Percentiles rank a stretch among this genome's conserved stretches.
Evolutionary conservation across 2,888 invertebrate genomes (phyloP).

Genomic region (Congeria kusceri): DNA sequence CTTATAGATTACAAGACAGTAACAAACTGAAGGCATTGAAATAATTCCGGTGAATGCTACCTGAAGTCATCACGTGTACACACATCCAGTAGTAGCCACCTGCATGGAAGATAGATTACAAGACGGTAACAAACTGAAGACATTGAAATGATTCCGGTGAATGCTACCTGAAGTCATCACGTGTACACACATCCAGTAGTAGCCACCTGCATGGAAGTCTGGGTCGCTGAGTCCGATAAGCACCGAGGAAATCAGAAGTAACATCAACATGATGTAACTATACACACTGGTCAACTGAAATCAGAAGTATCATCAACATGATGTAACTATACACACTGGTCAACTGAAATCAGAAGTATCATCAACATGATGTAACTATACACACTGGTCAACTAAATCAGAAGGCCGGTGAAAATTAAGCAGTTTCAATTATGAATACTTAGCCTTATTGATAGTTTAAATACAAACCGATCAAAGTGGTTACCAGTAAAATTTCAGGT

Average conservation of each 20-base stretch:
- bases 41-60: too few relatives aligned
- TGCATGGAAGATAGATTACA: too few relatives aligned
- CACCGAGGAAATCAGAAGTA: constrained; percentile 69
- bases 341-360: constrained; percentile 65
- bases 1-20: too few relatives aligned
- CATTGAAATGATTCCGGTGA: background rate
- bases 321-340: constrained; percentile 72
- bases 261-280: constrained; percentile 77
- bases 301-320: constrained; percentile 73
- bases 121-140: too few relatives aligned
- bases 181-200: constrained; percentile 80
- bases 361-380: constrained; percentile 77
- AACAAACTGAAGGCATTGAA: too few relatives aligned
- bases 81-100: constrained; percentile 81
- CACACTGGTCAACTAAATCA: constrained; percentile 65
- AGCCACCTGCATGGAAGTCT: constrained; percentile 73
- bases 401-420: too few relatives aligned
- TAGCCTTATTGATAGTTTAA: too few relatives aligned
- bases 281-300: constrained; percentile 70
- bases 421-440: too few relatives aligned
- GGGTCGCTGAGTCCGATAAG: constrained; percentile 75
- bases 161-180: constrained; percentile 71
- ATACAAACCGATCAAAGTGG: background rate
- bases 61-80: constrained; percentile 75
- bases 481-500: background rate